Percentiles rank a stretch among this genome's conserved stretches.
phyloP scores from a whole-genome alignment of 1,140 invertebrate species.

The Anagrus nilaparvatae region DNA sequence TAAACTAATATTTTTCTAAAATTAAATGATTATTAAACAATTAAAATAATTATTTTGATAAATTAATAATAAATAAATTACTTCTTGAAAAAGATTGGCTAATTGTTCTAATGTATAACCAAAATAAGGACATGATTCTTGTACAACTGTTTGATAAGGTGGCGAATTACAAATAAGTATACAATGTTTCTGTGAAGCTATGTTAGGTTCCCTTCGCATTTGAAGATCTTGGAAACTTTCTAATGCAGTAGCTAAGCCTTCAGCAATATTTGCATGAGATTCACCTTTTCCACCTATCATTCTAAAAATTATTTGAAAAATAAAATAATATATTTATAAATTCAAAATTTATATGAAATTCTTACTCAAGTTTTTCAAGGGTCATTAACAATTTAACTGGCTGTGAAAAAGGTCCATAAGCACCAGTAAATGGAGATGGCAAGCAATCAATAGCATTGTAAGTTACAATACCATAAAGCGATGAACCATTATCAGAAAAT shows the following conservation, averaged over 20 bases:
- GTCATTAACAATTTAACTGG: slow-evolving; percentile 65
- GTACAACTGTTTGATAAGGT: slow-evolving; percentile 75
- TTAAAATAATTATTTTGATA: no score
- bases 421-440: slow-evolving; percentile 56
- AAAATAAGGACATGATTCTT: slow-evolving; percentile 63
- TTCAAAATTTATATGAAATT: slow-evolving; percentile 17
- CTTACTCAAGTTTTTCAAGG: slow-evolving; percentile 70
- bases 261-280: slow-evolving; percentile 76
- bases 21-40: background rate
- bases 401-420: slow-evolving; percentile 70
- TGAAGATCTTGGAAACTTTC: slow-evolving; percentile 82
- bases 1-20: slow-evolving; percentile 68
- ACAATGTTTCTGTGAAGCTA: slow-evolving; percentile 55
- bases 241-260: slow-evolving; percentile 79
- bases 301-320: no score
- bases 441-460: slow-evolving; percentile 78
- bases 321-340: no score
- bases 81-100: slow-evolving; percentile 60
- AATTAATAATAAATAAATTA: no score
- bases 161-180: slow-evolving; percentile 89
- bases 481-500: slow-evolving; percentile 55
- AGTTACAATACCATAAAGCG: slow-evolving; percentile 74
- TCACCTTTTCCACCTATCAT: slow-evolving; percentile 84
- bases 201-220: slow-evolving; percentile 50
- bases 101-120: slow-evolving; percentile 67